phyloP scores from a whole-genome alignment of 2,888 invertebrate species.

The Leptothorax acervorum region DNA sequence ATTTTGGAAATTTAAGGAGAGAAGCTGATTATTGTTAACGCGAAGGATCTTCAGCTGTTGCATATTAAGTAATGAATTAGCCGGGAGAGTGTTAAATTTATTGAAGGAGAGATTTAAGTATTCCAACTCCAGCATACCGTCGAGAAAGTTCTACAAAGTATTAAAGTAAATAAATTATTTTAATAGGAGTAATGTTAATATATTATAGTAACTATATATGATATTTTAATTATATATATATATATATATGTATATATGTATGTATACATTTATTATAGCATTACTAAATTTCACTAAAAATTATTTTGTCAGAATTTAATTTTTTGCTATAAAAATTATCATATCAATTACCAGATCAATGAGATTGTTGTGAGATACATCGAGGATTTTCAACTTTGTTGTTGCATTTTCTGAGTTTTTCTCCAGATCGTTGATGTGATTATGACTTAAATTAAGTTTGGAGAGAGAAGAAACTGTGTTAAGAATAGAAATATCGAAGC shows the following conservation, averaged over 20 bases:
- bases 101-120: slow-evolving; percentile 80
- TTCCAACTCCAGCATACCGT: slow-evolving; percentile 85
- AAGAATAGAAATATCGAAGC: slow-evolving; percentile 85
- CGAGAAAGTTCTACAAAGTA: slow-evolving; percentile 78
- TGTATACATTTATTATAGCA: background rate
- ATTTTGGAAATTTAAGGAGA: slow-evolving; percentile 65
- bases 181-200: background rate
- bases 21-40: slow-evolving; percentile 77
- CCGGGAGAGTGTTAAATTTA: slow-evolving; percentile 68
- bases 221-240: too few relatives aligned
- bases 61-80: slow-evolving; percentile 62
- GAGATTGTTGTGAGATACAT: slow-evolving; percentile 82
- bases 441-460: slow-evolving; percentile 86
- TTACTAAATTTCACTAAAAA: background rate
- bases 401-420: slow-evolving; percentile 80
- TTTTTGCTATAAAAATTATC: slow-evolving; percentile 11
- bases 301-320: background rate
- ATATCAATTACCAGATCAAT: slow-evolving; percentile 75
- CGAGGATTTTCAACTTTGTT: slow-evolving; percentile 75
- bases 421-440: slow-evolving; percentile 83
- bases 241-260: too few relatives aligned
- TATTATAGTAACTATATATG: background rate
- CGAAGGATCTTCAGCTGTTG: slow-evolving; percentile 66
- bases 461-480: slow-evolving; percentile 85
- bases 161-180: background rate